Percentiles rank a stretch among this genome's conserved stretches.
Conservation (phyloP, 35 echinoderm and acorn worm genomes). For the Heliocidaris tuberculata region DNA sequence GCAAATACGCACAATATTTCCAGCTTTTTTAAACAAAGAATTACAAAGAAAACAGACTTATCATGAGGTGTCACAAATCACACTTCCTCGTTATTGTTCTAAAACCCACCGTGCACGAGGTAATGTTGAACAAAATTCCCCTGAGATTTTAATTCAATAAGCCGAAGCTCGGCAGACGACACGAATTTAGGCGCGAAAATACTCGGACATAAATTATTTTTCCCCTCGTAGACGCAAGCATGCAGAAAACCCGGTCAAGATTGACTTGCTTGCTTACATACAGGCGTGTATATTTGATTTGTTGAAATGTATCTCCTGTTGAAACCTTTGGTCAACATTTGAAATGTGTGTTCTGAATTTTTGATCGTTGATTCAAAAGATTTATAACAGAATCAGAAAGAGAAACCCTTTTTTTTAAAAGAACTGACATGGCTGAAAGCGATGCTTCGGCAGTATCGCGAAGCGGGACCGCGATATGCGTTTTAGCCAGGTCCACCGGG, state of each 20-base stretch:
- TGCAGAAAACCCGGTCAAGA: not conserved
- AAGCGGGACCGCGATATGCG: slow-evolving; percentile 15
- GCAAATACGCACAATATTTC: slow-evolving; percentile 23
- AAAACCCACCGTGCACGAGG: not conserved
- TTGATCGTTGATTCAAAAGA: not conserved
- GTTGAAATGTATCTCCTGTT: slow-evolving; percentile 18
- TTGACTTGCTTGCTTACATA: not conserved
- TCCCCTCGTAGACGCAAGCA: not conserved
- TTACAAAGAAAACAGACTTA: not conserved
- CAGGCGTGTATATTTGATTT: slow-evolving; percentile 22
- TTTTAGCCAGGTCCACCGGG: not conserved
- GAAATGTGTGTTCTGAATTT: slow-evolving; percentile 2
- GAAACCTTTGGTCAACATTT: slow-evolving; percentile 39
- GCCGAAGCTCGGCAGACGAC: slow-evolving; percentile 19
- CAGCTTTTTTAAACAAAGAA: not conserved
- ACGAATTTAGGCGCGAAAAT: slow-evolving; percentile 36
- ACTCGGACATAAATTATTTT: slow-evolving; percentile 25
- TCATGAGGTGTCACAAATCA: slow-evolving; percentile 15
- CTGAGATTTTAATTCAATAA: slow-evolving; percentile 29
- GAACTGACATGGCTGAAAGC: not conserved
- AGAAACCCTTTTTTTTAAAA: not conserved
- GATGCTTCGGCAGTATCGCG: not conserved
- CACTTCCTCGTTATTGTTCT: slow-evolving; percentile 22
- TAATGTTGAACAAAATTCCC: slow-evolving; percentile 10
- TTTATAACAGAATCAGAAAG: not conserved